Percentiles rank a stretch among this genome's conserved stretches.
phyloP scores from a whole-genome alignment of 2,113 vertebrate genomes.

The Phaethon lepturus region DNA sequence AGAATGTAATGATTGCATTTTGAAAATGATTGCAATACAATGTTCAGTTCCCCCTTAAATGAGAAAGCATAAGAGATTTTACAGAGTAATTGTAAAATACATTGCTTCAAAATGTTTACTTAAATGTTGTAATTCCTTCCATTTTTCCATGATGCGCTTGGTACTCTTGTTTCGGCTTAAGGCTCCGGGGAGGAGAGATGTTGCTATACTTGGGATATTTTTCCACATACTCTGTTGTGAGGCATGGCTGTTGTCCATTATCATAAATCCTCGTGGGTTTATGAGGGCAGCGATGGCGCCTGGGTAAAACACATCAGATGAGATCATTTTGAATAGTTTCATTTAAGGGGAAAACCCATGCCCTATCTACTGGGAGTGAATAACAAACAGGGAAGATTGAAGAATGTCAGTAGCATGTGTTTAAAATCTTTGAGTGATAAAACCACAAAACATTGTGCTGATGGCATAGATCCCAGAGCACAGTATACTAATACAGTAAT shows the following conservation, averaged over 20 bases:
- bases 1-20: background rate
- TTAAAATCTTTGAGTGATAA: background rate
- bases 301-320: conserved; percentile 57
- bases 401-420: background rate
- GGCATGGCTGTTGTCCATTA: conserved; percentile 24
- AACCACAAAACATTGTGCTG: background rate
- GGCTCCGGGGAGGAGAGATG: conserved; percentile 70
- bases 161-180: conserved; percentile 76
- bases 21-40: background rate
- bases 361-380: background rate
- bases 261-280: conserved; percentile 75
- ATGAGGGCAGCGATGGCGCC: conserved; percentile 82
- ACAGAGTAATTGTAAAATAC: background rate
- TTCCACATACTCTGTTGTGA: conserved; percentile 82
- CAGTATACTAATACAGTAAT: background rate
- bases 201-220: conserved; percentile 79
- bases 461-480: background rate
- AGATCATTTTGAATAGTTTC: background rate
- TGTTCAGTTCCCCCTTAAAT: background rate
- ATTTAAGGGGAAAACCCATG: background rate
- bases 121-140: conserved; percentile 84
- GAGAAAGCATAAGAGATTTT: background rate
- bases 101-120: conserved; percentile 71
- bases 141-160: conserved; percentile 65
- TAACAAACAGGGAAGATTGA: background rate